A percentile compares a stretch with the other conserved stretches of the same genome.
Conservation (phyloP, 92 coral and sea anemone genomes). For the Hydrozoanthus gracilis region DNA sequence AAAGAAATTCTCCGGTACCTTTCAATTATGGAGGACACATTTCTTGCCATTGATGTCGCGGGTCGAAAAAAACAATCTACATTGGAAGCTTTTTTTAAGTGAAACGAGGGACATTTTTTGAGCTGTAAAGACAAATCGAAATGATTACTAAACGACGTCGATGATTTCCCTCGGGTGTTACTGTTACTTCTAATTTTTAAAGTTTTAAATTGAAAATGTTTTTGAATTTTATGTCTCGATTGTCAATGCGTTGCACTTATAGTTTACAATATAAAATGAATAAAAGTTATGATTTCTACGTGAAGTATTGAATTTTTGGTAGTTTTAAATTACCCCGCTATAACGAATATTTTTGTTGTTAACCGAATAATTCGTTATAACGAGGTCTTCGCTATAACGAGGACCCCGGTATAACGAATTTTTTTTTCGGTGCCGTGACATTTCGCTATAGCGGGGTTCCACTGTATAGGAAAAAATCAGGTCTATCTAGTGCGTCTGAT, state of each 20-base stretch:
- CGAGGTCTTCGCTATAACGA: too few species aligned
- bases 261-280: too few species aligned
- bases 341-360: too few species aligned
- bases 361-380: too few species aligned
- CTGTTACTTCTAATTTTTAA: conserved; percentile 56
- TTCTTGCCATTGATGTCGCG: conserved; percentile 43
- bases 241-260: background rate
- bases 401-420: too few species aligned
- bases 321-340: too few species aligned
- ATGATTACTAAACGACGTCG: conserved; percentile 24
- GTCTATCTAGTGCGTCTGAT: too few species aligned
- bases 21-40: background rate
- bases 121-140: conserved; percentile 45
- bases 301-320: too few species aligned
- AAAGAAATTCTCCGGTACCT: background rate
- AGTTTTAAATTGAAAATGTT: conserved; percentile 55
- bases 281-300: too few species aligned
- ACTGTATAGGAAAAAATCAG: too few species aligned
- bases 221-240: conserved; percentile 4
- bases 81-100: conserved; percentile 50
- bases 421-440: too few species aligned
- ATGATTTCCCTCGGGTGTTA: conserved; percentile 49
- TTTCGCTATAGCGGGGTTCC: too few species aligned
- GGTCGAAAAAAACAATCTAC: conserved; percentile 49
- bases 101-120: conserved; percentile 35